Evolutionary conservation across 2,888 invertebrate genomes (phyloP).

Genomic region (Baronia brevicornis): DNA sequence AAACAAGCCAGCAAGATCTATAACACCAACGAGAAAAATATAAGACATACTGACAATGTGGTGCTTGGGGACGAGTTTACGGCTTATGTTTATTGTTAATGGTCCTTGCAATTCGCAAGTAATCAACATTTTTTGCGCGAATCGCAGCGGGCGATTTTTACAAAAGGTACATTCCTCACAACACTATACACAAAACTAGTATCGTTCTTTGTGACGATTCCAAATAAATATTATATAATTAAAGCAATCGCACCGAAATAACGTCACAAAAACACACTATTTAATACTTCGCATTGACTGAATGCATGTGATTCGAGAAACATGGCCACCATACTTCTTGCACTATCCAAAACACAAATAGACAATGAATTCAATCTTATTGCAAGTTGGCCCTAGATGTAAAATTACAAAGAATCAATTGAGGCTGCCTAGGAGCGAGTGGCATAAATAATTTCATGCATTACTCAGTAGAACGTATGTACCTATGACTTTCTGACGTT

Average conservation of each 20-base stretch:
- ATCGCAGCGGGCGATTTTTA: slow-evolving; percentile 46
- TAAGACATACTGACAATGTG: slow-evolving; percentile 64
- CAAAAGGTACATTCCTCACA: slow-evolving; percentile 38
- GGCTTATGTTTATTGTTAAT: slow-evolving; percentile 53
- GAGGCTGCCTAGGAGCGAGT: slow-evolving; percentile 55
- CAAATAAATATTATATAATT: slow-evolving; percentile 61
- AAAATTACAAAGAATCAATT: slow-evolving; percentile 59
- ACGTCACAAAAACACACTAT: slow-evolving; percentile 47
- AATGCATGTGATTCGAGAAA: slow-evolving; percentile 71
- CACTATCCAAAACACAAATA: slow-evolving; percentile 62
- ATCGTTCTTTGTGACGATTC: slow-evolving; percentile 36
- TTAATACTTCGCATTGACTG: slow-evolving; percentile 48
- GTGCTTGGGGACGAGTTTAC: slow-evolving; percentile 61
- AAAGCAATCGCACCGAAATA: slow-evolving; percentile 46
- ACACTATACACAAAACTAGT: slow-evolving; percentile 43
- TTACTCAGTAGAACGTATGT: slow-evolving; percentile 71
- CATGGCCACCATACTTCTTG: slow-evolving; percentile 67
- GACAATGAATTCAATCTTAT: slow-evolving; percentile 57
- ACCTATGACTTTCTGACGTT: slow-evolving; percentile 75
- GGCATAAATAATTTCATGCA: slow-evolving; percentile 70
- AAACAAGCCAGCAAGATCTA: slow-evolving; percentile 85
- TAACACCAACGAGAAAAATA: slow-evolving; percentile 76
- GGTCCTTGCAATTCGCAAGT: slow-evolving; percentile 73
- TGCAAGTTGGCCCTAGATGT: slow-evolving; percentile 41
- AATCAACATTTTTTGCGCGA: slow-evolving; percentile 69